Base-by-base conservation (phyloP, 2,113 vertebrate genomes). In the Muscicapa adusta region DNA sequence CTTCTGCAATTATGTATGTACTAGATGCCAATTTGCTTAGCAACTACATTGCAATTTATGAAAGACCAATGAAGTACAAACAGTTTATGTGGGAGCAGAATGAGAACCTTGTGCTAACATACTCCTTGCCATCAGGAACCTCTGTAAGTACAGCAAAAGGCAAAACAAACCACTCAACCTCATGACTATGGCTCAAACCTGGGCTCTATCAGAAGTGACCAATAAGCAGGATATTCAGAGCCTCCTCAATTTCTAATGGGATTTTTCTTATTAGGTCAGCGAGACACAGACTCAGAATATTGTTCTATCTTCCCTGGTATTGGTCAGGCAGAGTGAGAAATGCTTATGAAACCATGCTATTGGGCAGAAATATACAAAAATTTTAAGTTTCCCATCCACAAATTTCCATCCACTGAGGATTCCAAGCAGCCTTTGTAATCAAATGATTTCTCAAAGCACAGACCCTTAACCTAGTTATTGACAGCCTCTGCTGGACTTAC, bases 21-120 rank as follows among this genome's bases (percentile, higher is more conserved):
- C 42, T 42, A 82, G 89, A 95, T 79, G 91, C 92, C 97, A 95
- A 96, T 85, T 86, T 96, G 80, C 96, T 97, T 96, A 96, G 94
- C 89, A 97, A 96, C 89, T 81, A 67, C 42, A 48, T 8, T 72
- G 81, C 92, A 94, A 90, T 96, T 97, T 87, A 97, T 65, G 66
- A 96, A 90, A 93, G 80, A 85, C 71, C 57, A 80, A 67, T 73
- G 90, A 92, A 96, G 74, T 72, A 95, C 85, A 96, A 97, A 91
- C 91, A 62, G 67, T 84, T 94, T 76, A 84, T 74, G 83, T 63
- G 58, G 71, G 75, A 96, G 89, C 79, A 78, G 93, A 95, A 91
- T 79, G 72, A 88, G 76, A 90, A 91, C 47, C 62, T 54, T n/a
- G 31, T 43, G 86, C 93, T 96, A 94, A 94, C 62, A 53, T 6